Percentiles rank a stretch among this genome's conserved stretches.
Conservation (phyloP, 2,888 invertebrate genomes). For the Pandemis cinnamomeana region DNA sequence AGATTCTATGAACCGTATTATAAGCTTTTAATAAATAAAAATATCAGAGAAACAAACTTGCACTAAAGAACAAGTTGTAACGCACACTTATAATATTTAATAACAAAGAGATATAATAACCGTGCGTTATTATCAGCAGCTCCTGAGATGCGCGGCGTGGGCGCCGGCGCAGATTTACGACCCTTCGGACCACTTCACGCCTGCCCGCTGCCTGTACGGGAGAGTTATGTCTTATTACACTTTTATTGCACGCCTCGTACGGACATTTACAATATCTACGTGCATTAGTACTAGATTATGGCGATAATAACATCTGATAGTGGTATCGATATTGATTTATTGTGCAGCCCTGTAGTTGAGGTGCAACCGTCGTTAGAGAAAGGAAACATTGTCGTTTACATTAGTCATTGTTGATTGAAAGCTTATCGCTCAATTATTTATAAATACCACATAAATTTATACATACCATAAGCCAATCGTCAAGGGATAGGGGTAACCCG, state of each 20-base stretch:
- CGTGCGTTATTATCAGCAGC: constrained; percentile 67
- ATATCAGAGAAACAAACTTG: not conserved
- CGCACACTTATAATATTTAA: constrained; percentile 23
- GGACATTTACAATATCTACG: constrained; percentile 25
- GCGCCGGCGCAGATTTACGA: constrained; percentile 69
- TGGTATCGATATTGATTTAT: constrained; percentile 30
- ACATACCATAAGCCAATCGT: no score
- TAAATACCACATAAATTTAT: no score
- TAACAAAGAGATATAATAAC: constrained; percentile 60
- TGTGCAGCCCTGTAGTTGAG: constrained; percentile 18
- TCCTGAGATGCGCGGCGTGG: constrained; percentile 77
- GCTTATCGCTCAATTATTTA: not conserved
- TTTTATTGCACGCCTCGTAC: constrained; percentile 54
- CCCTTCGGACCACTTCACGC: constrained; percentile 58
- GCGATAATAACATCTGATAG: constrained; percentile 36
- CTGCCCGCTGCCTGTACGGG: constrained; percentile 38
- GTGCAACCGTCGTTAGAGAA: not conserved
- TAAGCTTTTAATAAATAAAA: no score
- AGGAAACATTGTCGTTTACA: not conserved
- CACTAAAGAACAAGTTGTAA: not conserved
- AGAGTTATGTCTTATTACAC: constrained; percentile 59
- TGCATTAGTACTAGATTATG: constrained; percentile 42
- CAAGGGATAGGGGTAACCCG: no score
- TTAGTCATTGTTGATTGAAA: not conserved
- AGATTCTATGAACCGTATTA: no score